A percentile compares a stretch with the other conserved stretches of the same genome.
phyloP scores from a whole-genome alignment of 2,113 vertebrate species.

The Nibea albiflora region DNA sequence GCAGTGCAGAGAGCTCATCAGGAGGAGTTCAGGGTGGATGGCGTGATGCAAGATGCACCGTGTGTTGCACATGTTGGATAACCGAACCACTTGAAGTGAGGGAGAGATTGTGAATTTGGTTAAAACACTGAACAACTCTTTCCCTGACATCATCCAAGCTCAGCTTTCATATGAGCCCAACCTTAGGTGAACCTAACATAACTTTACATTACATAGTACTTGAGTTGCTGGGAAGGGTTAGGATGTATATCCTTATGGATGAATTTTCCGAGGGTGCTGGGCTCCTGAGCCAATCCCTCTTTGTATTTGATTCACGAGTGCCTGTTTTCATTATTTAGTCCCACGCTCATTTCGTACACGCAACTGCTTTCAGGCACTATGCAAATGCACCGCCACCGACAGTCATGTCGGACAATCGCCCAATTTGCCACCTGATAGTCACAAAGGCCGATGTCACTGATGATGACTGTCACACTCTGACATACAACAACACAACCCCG shows the following conservation, averaged over 20 bases:
- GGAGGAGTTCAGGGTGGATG: not conserved
- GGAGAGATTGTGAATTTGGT: not conserved
- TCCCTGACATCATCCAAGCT: not conserved
- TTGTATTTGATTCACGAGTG: slow-evolving; percentile 1
- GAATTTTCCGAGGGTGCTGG: not conserved
- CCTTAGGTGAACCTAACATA: no score
- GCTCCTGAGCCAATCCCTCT: not conserved
- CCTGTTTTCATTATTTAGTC: not conserved
- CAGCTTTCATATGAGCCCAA: not conserved
- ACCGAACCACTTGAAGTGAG: not conserved
- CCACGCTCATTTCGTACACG: not conserved
- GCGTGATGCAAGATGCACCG: not conserved
- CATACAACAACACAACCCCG: slow-evolving; percentile 43
- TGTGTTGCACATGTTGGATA: not conserved
- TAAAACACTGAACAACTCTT: not conserved
- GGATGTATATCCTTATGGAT: no score
- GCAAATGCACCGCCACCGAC: slow-evolving; percentile 29
- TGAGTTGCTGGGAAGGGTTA: not conserved
- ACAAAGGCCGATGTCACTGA: slow-evolving; percentile 21
- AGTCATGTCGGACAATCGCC: slow-evolving; percentile 26
- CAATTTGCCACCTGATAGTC: slow-evolving; percentile 36
- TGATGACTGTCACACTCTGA: slow-evolving; percentile 41
- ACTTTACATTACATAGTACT: not conserved
- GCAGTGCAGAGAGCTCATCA: not conserved
- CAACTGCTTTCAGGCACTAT: slow-evolving; percentile 14